phyloP scores from a whole-genome alignment of 2,797 vertebrate genomes.

The Threskiornis aethiopicus region DNA sequence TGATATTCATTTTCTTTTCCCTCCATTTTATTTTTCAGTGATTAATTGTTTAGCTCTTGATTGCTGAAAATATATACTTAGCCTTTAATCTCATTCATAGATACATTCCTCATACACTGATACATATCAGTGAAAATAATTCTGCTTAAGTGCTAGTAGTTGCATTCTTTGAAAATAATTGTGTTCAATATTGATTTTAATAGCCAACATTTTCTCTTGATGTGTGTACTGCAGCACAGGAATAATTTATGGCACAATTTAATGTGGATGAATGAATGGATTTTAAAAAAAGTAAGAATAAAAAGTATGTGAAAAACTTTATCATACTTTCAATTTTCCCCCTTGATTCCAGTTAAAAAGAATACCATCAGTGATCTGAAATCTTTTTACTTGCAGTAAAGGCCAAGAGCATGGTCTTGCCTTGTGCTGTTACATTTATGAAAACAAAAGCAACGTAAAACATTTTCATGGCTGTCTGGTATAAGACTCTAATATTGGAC shows the following conservation, averaged over 20 bases:
- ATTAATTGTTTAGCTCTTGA: neutral
- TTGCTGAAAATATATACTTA: neutral
- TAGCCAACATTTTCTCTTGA: neutral
- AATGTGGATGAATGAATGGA: neutral
- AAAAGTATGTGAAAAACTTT: neutral
- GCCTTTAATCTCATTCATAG: neutral
- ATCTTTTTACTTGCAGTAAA: neutral
- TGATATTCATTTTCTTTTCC: neutral
- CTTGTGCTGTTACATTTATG: neutral
- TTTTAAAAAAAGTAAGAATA: neutral
- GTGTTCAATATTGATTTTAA: neutral
- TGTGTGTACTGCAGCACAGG: neutral
- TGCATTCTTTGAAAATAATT: neutral
- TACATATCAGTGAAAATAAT: neutral
- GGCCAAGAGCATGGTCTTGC: neutral
- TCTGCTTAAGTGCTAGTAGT: neutral
- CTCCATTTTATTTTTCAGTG: neutral
- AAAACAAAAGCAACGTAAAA: neutral
- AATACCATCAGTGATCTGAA: neutral
- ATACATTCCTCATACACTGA: neutral
- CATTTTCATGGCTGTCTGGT: neutral
- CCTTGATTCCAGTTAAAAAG: neutral
- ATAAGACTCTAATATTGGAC: neutral
- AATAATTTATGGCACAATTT: neutral
- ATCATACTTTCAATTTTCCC: neutral